Percentiles rank a stretch among this genome's conserved stretches.
Evolutionary conservation across 2,113 vertebrate species (phyloP).

Genomic region (Pongo pygmaeus): DNA sequence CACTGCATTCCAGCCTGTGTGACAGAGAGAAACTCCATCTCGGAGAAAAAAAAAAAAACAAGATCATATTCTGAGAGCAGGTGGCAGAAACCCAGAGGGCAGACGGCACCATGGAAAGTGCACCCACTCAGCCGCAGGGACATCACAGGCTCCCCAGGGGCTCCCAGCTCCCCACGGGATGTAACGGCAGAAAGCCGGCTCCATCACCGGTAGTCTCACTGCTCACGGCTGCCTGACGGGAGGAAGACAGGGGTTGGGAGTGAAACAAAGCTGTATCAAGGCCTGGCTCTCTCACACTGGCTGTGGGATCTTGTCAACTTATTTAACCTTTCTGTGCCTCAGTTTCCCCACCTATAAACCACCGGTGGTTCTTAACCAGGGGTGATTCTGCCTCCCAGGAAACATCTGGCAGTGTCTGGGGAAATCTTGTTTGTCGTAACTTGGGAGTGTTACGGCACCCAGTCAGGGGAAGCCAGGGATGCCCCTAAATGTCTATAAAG

Average conservation of each 20-base stretch:
- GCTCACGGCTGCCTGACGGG: neutral
- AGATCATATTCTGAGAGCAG: neutral
- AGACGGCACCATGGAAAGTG: too few species aligned
- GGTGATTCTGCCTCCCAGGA: neutral
- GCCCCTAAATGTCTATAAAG: neutral
- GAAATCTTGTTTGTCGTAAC: neutral
- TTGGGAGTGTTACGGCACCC: neutral
- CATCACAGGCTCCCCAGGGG: fast-evolving
- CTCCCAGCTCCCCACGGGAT: too few species aligned
- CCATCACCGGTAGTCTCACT: fast-evolving
- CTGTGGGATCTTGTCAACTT: neutral
- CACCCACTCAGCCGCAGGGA: neutral
- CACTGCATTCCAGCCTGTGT: too few species aligned
- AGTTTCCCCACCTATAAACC: neutral
- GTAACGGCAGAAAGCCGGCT: neutral
- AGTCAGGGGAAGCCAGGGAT: neutral
- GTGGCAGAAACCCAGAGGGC: too few species aligned
- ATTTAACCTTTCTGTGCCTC: neutral
- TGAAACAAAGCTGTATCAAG: fast-evolving
- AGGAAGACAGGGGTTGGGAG: fast-evolving
- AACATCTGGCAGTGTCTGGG: neutral
- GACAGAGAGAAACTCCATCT: too few species aligned
- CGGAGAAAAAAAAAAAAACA: too few species aligned
- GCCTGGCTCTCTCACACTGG: neutral
- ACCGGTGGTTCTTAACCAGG: neutral